These are phyloP conservation scores for Lophura nycthemera DNA, from an alignment of 2,113 vertebrate genomes.

Conservation along the genomic window DNA sequence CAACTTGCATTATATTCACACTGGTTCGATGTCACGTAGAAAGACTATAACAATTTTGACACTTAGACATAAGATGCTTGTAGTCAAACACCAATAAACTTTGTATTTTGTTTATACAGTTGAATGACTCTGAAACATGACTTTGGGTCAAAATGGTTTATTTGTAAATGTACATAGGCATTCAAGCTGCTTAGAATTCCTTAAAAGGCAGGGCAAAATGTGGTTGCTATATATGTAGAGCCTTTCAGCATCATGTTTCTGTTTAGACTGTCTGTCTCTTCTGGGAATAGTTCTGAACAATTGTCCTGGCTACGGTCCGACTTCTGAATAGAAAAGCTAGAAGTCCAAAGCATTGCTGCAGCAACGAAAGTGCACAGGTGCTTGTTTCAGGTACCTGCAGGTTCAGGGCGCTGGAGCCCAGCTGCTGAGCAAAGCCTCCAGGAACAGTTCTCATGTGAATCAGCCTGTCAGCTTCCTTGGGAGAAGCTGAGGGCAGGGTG, in stretches of 20 bases:
- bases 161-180: not conserved
- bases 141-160: not conserved
- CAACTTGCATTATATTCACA: not conserved
- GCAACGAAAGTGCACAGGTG: not conserved
- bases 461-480: not conserved
- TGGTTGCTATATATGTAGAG: rapidly evolving
- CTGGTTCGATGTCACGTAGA: not conserved
- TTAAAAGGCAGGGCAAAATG: not conserved
- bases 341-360: not conserved
- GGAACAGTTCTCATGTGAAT: not conserved
- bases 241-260: not conserved
- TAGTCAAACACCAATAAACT: not conserved
- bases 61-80: not conserved
- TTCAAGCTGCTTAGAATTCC: not conserved
- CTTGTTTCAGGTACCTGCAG: not conserved
- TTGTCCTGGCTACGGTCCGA: not conserved
- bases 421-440: not conserved
- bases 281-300: not conserved
- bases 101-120: not conserved
- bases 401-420: not conserved
- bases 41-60: not conserved
- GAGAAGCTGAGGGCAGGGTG: not conserved
- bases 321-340: not conserved
- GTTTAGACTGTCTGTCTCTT: slow-evolving; percentile 10
- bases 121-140: not conserved